Evolutionary conservation across 2,113 vertebrate genomes (phyloP), one percentile per base, ranked within the genome.

Genomic region (Orycteropus afer): DNA sequence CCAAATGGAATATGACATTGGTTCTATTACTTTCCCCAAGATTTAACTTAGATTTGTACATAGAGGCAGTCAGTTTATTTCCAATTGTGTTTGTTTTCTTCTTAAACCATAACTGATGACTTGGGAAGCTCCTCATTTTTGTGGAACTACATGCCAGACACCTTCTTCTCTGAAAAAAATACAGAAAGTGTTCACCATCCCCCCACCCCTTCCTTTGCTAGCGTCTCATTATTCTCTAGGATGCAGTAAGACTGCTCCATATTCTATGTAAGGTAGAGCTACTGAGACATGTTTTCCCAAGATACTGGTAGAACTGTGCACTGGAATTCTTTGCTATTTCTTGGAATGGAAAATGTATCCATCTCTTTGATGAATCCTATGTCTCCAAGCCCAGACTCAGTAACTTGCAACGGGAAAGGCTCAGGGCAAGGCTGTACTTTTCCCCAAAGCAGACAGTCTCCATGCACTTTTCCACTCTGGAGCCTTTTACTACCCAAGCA

Each of bases 1-100:
- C 79, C 61, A 40, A 67, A 77, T 11, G n/a, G 76, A 85, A 61
- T 89, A 73, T 83, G 88, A 92, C 90, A 55, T 85, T 89, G 53
- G 8, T 18, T 81, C 63, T 29, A 73, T 69, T 47, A 69, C 65
- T 84, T 87, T 86, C 53, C 65, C 57, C 15, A 53, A 49, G 89
- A 79, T 51, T 12, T 42, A 1, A 11, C 27, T 29, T 49, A 12
- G 42, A 23, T 49, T 67, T 79, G 3, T 7, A 20, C 49, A 0
- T 5, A 11, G 8, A 51, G 65, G 20, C 32, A 10, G 47, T 76
- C 22, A 6, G 23, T n/a, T 55, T 13, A 4, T 69, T 78, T 89
- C 22, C 27, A 78, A 20, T 47, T 59, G 49, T 18, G 23, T 42
- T 40, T 25, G 7, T 82, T 83, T 79, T 86, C n/a, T 92, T 82